These are phyloP conservation scores for Brachylomia viminalis DNA, from an alignment of 2,888 invertebrate genomes.

Conservation along the genomic window DNA sequence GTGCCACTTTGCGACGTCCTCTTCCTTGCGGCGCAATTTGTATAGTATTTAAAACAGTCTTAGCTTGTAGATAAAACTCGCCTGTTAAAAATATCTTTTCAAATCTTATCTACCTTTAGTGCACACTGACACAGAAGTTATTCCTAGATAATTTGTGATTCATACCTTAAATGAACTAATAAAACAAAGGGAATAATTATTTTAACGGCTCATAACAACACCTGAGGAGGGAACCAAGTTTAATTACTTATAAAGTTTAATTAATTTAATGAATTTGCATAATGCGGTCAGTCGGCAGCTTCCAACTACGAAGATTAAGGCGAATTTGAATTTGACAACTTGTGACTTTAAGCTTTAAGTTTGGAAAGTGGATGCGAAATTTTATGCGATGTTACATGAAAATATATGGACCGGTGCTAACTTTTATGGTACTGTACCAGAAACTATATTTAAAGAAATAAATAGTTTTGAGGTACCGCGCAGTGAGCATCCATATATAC, in stretches of 20 bases:
- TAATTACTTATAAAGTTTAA: slow-evolving; percentile 76
- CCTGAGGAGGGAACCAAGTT: slow-evolving; percentile 74
- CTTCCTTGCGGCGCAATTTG: neutral
- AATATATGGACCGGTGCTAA: neutral
- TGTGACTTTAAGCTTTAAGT: slow-evolving; percentile 35
- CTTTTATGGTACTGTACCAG: no score
- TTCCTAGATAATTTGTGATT: slow-evolving; percentile 30
- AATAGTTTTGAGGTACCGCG: neutral
- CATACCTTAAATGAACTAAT: slow-evolving; percentile 34
- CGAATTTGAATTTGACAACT: no score
- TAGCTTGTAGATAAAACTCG: neutral
- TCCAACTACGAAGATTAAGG: slow-evolving; percentile 53
- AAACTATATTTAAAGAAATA: neutral
- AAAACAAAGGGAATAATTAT: slow-evolving; percentile 58
- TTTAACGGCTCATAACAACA: slow-evolving; percentile 63
- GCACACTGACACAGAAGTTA: neutral
- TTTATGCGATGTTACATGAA: neutral
- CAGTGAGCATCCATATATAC: no score
- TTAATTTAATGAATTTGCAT: slow-evolving; percentile 76
- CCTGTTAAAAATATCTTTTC: neutral
- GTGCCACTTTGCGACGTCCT: neutral
- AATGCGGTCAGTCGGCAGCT: slow-evolving; percentile 66
- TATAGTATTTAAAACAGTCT: neutral
- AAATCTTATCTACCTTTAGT: slow-evolving; percentile 3
- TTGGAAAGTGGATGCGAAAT: slow-evolving; percentile 7